Conservation (phyloP, 2,113 vertebrate genomes). For the Burhinus bistriatus region DNA sequence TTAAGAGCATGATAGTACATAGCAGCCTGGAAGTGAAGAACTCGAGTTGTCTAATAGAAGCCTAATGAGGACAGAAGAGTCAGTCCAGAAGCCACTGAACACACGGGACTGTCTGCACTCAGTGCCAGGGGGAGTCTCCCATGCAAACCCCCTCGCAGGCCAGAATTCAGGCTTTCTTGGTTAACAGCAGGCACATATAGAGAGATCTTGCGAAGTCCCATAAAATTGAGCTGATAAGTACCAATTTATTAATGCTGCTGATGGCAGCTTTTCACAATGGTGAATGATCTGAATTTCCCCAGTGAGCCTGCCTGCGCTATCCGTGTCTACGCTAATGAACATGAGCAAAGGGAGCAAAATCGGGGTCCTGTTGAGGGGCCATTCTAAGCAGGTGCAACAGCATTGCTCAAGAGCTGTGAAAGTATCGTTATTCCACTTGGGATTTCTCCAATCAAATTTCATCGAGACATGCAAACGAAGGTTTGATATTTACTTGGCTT, state of each 20-base stretch:
- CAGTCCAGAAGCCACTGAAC: neutral
- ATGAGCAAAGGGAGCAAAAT: neutral
- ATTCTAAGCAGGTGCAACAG: fast-evolving
- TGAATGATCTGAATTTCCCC: neutral
- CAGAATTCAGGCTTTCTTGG: neutral
- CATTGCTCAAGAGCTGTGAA: neutral
- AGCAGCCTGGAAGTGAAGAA: neutral
- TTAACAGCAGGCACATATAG: neutral
- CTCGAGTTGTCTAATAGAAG: neutral
- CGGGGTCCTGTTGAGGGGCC: neutral
- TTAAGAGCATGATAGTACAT: neutral
- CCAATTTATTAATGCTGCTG: neutral
- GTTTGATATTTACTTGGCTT: constrained; percentile 43
- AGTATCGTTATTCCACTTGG: neutral
- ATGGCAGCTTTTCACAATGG: fast-evolving
- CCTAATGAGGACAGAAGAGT: neutral
- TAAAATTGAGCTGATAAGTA: neutral
- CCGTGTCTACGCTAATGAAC: fast-evolving
- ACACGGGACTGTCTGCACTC: neutral
- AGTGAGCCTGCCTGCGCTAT: neutral
- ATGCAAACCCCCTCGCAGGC: neutral
- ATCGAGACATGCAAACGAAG: neutral
- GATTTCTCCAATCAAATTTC: neutral
- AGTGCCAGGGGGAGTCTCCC: neutral
- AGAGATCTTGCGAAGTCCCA: neutral